phyloP scores from a whole-genome alignment of 2,113 vertebrate species.

The Oncorhynchus clarkii region DNA sequence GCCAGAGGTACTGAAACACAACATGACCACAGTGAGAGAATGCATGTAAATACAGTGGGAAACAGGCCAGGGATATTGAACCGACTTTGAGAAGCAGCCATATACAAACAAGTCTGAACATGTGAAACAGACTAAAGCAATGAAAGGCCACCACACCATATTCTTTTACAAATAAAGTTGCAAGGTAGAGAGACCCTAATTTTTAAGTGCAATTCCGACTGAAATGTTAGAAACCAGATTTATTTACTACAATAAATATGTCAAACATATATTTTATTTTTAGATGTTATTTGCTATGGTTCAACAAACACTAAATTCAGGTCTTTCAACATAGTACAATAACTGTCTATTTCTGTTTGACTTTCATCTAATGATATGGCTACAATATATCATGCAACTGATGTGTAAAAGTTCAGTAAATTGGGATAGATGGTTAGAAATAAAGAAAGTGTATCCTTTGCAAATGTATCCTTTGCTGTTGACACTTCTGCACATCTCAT shows the following conservation, averaged over 20 bases:
- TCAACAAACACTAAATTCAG: background rate
- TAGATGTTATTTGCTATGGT: slow-evolving; percentile 26
- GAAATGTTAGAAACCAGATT: slow-evolving; percentile 19
- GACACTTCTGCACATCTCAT: background rate
- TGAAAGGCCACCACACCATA: slow-evolving; percentile 25
- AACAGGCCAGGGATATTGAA: slow-evolving; percentile 28
- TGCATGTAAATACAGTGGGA: slow-evolving; percentile 37
- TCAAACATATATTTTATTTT: slow-evolving; percentile 21
- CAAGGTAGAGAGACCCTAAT: slow-evolving; percentile 10
- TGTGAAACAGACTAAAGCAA: slow-evolving; percentile 40
- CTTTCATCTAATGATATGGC: too few species aligned
- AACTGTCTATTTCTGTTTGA: too few species aligned
- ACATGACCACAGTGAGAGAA: slow-evolving; percentile 23
- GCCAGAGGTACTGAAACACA: slow-evolving; percentile 36
- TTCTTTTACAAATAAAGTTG: slow-evolving; percentile 26
- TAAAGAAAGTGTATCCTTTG: too few species aligned
- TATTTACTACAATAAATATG: slow-evolving; percentile 34
- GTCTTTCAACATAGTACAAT: too few species aligned
- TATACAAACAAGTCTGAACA: slow-evolving; percentile 42
- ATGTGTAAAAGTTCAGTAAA: too few species aligned
- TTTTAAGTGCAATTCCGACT: slow-evolving; percentile 28
- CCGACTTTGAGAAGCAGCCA: slow-evolving; percentile 29
- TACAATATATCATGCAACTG: too few species aligned
- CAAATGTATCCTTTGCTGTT: too few species aligned
- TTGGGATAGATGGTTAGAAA: too few species aligned